These are phyloP conservation scores for Typhlichthys eigenmanni DNA, from an alignment of 2,797 vertebrate species.

Conservation along the genomic window DNA sequence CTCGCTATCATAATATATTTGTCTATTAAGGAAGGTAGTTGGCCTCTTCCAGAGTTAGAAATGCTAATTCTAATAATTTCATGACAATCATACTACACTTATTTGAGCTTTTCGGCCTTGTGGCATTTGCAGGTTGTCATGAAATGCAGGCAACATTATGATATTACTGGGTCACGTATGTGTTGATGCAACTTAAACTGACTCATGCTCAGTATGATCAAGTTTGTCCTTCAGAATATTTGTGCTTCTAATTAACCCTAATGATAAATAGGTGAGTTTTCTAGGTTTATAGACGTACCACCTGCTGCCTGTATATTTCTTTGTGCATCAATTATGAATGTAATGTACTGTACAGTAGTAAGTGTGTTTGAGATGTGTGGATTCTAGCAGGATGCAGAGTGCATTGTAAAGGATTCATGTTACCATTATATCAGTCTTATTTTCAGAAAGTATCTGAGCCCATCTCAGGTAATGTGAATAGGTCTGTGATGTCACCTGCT, in stretches of 20 bases:
- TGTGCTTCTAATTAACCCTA: constrained; percentile 32
- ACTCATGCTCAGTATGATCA: constrained; percentile 41
- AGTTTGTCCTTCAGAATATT: constrained; percentile 41
- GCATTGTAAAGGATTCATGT: constrained; percentile 62
- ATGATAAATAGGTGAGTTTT: constrained; percentile 16
- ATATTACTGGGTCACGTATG: constrained; percentile 55
- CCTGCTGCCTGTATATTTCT: constrained; percentile 16
- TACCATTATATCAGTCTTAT: constrained; percentile 67
- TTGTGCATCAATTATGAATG: constrained; percentile 41
- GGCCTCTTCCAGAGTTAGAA: constrained; percentile 14
- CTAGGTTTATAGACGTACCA: constrained; percentile 12
- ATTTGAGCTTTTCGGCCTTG: constrained; percentile 57
- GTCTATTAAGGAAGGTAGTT: constrained; percentile 32
- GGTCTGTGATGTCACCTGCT: constrained; percentile 39
- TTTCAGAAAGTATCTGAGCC: constrained; percentile 46
- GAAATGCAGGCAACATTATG: constrained; percentile 42
- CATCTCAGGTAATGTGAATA: constrained; percentile 63
- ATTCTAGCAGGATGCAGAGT: constrained; percentile 41
- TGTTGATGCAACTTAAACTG: constrained; percentile 28
- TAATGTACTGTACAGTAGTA: constrained; percentile 26
- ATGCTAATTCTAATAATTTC: constrained; percentile 24
- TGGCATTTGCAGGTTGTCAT: constrained; percentile 54
- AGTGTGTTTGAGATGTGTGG: constrained; percentile 45
- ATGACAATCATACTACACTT: constrained; percentile 42
- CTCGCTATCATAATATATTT: constrained; percentile 36